Conservation (phyloP, 2,797 vertebrate genomes). For the Microctenopoma lineatum region DNA sequence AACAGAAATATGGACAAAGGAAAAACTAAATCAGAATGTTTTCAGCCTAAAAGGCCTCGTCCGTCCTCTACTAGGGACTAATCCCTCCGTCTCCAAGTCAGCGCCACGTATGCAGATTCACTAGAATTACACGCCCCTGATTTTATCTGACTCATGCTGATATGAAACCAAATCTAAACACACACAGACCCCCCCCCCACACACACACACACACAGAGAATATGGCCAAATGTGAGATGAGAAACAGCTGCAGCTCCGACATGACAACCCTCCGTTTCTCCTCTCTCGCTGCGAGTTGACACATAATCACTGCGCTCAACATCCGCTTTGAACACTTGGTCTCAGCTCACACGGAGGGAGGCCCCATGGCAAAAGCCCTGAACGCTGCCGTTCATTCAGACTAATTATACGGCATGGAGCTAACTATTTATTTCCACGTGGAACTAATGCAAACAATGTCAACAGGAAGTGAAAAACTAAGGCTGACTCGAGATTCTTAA, state of each 20-base stretch:
- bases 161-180: constrained; percentile 15
- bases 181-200: constrained; percentile 14
- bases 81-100: not conserved
- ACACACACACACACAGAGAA: constrained; percentile 32
- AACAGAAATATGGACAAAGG: too few species aligned
- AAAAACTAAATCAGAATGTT: too few species aligned
- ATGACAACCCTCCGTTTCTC: constrained; percentile 9
- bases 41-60: not conserved
- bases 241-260: constrained; percentile 58
- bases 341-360: not conserved
- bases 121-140: not conserved
- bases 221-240: constrained; percentile 49
- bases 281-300: constrained; percentile 2
- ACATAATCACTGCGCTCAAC: constrained; percentile 23
- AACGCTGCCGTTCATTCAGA: not conserved
- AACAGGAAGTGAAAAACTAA: not conserved
- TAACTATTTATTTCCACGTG: not conserved
- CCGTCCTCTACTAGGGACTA: not conserved
- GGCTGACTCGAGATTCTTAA: too few species aligned
- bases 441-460: not conserved
- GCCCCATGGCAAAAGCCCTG: not conserved
- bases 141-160: constrained; percentile 27
- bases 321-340: not conserved
- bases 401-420: not conserved
- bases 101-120: constrained; percentile 41